Percentiles rank a stretch among this genome's conserved stretches.
These are phyloP conservation scores for Seira ritae DNA, from an alignment of 2,888 invertebrate genomes.

Conservation along the genomic window DNA sequence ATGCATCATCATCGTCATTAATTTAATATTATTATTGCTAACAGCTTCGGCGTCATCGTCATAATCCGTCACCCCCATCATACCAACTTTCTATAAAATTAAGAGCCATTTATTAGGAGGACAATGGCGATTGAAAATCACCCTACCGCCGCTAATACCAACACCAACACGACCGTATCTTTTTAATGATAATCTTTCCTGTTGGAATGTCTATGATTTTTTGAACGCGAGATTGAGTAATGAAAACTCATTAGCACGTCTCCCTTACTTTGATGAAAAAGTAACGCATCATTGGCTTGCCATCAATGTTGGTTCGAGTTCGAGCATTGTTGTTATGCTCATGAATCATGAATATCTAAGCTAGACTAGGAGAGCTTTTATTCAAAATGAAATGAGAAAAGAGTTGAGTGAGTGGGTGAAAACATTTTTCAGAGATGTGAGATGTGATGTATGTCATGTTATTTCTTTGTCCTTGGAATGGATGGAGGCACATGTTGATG, in stretches of 20 bases:
- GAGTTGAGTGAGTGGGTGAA: slow-evolving; percentile 2
- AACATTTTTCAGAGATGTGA: background rate
- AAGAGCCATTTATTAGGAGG: slow-evolving; percentile 56
- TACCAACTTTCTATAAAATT: slow-evolving; percentile 42
- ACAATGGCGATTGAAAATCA: slow-evolving; percentile 55
- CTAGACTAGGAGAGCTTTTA: too few species aligned
- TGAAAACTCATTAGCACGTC: slow-evolving; percentile 53
- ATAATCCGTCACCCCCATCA: slow-evolving; percentile 37
- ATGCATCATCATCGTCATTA: slow-evolving; percentile 47
- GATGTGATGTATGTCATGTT: background rate
- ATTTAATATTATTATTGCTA: slow-evolving; percentile 41
- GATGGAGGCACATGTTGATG: background rate
- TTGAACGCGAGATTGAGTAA: slow-evolving; percentile 37
- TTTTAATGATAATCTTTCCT: slow-evolving; percentile 24
- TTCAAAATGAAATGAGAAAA: background rate
- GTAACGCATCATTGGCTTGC: background rate
- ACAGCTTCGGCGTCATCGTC: slow-evolving; percentile 33
- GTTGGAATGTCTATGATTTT: slow-evolving; percentile 5
- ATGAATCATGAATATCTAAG: too few species aligned
- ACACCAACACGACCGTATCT: background rate
- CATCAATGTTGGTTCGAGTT: too few species aligned
- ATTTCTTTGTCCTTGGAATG: background rate
- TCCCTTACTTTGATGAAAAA: background rate
- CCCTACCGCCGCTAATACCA: slow-evolving; percentile 31
- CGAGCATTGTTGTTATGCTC: too few species aligned